These are phyloP conservation scores for Heterodera filipjevi DNA, from an alignment of 2,888 invertebrate species.

Conservation along the genomic window DNA sequence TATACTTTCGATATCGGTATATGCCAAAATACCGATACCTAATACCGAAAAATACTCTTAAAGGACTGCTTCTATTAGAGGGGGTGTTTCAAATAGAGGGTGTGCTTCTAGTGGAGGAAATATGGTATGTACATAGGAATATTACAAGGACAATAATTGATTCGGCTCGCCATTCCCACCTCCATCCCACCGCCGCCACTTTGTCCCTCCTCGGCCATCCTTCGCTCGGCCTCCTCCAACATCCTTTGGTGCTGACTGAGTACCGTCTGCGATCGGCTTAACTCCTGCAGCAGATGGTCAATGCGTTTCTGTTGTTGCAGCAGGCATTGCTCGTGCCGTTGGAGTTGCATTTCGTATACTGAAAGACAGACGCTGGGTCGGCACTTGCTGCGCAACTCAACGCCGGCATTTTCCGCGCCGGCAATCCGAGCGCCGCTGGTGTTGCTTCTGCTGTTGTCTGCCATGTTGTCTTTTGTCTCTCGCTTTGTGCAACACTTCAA, in stretches of 20 bases:
- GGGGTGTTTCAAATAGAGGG: no score
- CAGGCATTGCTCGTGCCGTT: conserved; percentile 59
- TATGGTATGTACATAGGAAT: neutral
- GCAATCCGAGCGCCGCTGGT: neutral
- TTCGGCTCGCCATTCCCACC: conserved; percentile 10
- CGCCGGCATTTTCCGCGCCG: neutral
- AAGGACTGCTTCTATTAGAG: no score
- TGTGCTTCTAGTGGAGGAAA: neutral
- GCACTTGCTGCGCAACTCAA: neutral
- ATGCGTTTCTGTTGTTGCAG: conserved; percentile 57
- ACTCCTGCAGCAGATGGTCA: conserved; percentile 51
- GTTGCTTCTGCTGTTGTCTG: neutral
- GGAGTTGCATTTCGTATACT: conserved; percentile 18
- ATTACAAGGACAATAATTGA: neutral
- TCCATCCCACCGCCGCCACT: neutral
- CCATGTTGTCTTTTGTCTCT: neutral
- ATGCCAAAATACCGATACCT: no score
- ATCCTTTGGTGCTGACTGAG: conserved; percentile 60
- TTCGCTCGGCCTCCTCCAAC: conserved; percentile 55
- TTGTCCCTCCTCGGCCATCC: conserved; percentile 33
- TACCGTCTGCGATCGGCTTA: conserved; percentile 54
- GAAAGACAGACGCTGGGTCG: neutral
- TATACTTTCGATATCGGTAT: no score
- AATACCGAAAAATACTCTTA: no score
- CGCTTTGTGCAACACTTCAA: neutral